phyloP scores from a whole-genome alignment of 1,140 invertebrate genomes.

The Aphidius gifuensis region DNA sequence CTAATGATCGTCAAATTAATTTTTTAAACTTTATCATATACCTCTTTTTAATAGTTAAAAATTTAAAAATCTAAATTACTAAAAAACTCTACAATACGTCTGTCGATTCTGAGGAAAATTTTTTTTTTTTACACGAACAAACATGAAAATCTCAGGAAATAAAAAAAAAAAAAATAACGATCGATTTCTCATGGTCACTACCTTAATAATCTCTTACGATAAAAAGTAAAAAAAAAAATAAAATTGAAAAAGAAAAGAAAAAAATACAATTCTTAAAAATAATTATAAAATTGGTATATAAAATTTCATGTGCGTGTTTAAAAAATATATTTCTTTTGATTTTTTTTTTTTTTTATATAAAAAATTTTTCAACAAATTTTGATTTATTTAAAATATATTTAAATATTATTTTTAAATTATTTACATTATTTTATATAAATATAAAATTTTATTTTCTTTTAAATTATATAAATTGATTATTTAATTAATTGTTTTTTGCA shows the following conservation, averaged over 20 bases:
- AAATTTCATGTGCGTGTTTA: constrained; percentile 16
- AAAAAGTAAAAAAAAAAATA: constrained; percentile 14
- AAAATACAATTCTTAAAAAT: constrained; percentile 29
- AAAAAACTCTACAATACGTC: not conserved
- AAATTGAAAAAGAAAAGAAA: constrained; percentile 5
- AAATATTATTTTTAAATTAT: not conserved
- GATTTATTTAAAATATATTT: not conserved
- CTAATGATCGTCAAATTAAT: constrained; percentile 9
- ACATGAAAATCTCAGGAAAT: too few species aligned
- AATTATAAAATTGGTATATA: constrained; percentile 16
- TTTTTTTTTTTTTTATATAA: not conserved
- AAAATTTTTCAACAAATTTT: not conserved
- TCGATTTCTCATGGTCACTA: constrained; percentile 26
- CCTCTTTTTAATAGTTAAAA: not conserved
- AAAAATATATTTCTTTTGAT: constrained; percentile 10
- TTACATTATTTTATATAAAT: too few species aligned
- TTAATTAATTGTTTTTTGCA: too few species aligned
- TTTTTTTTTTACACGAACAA: too few species aligned
- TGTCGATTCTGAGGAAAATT: not conserved
- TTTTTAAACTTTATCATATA: not conserved
- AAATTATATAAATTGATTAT: too few species aligned
- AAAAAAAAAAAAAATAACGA: constrained; percentile 7
- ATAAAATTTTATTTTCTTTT: too few species aligned
- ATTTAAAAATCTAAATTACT: not conserved
- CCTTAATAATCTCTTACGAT: constrained; percentile 15